Percentiles rank a stretch among this genome's conserved stretches.
Conservation (phyloP, 2,797 vertebrate genomes). For the Vultur gryphus region DNA sequence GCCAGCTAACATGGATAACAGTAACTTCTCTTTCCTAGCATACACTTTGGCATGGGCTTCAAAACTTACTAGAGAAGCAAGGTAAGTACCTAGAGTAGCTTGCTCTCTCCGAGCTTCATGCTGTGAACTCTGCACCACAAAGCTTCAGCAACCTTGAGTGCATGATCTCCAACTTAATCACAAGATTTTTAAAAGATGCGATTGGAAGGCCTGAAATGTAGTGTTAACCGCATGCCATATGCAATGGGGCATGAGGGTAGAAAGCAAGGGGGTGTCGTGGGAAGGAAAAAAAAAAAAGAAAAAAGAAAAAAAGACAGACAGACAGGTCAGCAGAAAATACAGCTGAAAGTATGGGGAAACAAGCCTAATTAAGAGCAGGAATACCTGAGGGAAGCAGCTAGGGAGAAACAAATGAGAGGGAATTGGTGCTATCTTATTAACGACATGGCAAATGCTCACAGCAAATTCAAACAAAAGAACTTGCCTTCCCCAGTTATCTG, state of each 20-base stretch:
- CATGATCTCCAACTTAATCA: neutral
- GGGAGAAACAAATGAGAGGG: neutral
- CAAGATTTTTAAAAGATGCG: neutral
- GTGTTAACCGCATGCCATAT: neutral
- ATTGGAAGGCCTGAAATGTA: neutral
- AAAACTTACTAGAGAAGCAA: neutral
- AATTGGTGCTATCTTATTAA: neutral
- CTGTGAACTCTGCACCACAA: neutral
- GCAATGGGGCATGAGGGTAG: neutral
- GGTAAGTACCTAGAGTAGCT: neutral
- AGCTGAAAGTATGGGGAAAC: neutral
- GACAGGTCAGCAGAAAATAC: neutral
- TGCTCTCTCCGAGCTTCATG: neutral
- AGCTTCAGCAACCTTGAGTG: neutral
- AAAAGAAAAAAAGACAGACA: neutral
- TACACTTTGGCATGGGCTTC: neutral
- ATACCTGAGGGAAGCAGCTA: neutral
- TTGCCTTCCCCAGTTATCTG: neutral
- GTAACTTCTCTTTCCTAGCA: neutral
- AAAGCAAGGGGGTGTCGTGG: neutral
- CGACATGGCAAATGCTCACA: neutral
- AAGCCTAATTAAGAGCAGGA: neutral
- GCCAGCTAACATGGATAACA: neutral
- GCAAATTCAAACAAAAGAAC: neutral
- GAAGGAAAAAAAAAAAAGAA: neutral